Percentiles rank a stretch among this genome's conserved stretches.
These are phyloP conservation scores for Drosophila ohnishii DNA, from an alignment of 1,140 invertebrate species.

Conservation along the genomic window DNA sequence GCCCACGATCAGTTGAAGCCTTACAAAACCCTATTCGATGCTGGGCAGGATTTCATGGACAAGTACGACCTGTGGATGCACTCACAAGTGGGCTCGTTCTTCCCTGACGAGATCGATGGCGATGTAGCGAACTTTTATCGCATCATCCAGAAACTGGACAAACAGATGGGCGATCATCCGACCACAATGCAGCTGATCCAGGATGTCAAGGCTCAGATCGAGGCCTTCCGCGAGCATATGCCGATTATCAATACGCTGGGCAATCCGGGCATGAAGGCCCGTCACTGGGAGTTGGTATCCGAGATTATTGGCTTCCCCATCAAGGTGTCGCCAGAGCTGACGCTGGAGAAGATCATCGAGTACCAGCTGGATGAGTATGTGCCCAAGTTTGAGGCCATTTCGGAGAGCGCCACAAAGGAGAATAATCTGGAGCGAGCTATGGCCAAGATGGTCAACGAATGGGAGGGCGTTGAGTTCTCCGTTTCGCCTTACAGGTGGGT, in stretches of 20 bases:
- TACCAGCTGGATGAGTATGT: constrained; percentile 96
- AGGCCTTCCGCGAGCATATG: constrained; percentile 95
- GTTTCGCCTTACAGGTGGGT: constrained; percentile 77
- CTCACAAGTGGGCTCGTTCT: constrained; percentile 91
- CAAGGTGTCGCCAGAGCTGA: constrained; percentile 92
- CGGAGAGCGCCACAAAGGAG: constrained; percentile 97
- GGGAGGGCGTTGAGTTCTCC: constrained; percentile 93
- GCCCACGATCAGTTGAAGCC: constrained; percentile 90
- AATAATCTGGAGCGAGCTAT: constrained; percentile 95
- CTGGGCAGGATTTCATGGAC: constrained; percentile 92
- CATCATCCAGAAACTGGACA: constrained; percentile 94
- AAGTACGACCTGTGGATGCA: constrained; percentile 93
- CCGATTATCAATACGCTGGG: constrained; percentile 96
- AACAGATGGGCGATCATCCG: constrained; percentile 90
- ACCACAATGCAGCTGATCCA: constrained; percentile 86
- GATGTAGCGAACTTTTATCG: constrained; percentile 92
- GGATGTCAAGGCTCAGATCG: constrained; percentile 87
- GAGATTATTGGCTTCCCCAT: constrained; percentile 97
- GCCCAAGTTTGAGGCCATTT: constrained; percentile 95
- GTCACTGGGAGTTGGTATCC: constrained; percentile 98
- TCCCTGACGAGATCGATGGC: constrained; percentile 94
- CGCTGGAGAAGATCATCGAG: constrained; percentile 95
- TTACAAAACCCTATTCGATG: constrained; percentile 95
- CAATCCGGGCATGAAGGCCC: constrained; percentile 95
- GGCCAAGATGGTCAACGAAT: constrained; percentile 96